Base-by-base conservation (phyloP, 2,797 vertebrate genomes). In the Sitta carolinensis region DNA sequence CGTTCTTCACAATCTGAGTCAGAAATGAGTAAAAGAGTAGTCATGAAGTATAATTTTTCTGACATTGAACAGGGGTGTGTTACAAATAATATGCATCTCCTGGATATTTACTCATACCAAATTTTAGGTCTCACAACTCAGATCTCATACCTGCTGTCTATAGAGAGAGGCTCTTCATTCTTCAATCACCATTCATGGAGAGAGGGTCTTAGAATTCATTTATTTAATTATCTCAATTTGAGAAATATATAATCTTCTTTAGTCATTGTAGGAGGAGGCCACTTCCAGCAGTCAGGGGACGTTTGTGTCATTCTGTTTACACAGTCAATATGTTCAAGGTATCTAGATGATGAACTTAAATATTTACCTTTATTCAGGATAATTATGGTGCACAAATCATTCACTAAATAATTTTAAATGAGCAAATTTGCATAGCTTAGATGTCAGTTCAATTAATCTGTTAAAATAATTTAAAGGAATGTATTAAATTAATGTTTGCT, bases 401-500 rank as follows among this genome's bases (percentile, higher is more conserved):
- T 90, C 5, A 13, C 27, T 62, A 90, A 91, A 82, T 84, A 75
- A 68, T 66, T 90, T 84, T 11, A 90, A 87, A 85, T 83, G 20
- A 90, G 36, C 50, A 90, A 95, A 95, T 89, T 84, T 93, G 11
- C 77, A 55, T 79, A 89, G 57, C 75, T 91, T 91, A 83, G 25
- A 40, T 70, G 8, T 67, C 77, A 87, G 27, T 87, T 94, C 47
- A 94, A 40, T 87, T 87, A 91, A 69, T 74, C 45, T 69, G 63
- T 77, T 82, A 86, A 88, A 79, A 81, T 87, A 89, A 79, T 73
- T 95, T 70, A 38, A 81, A 94, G 69, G 52, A 92, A 59, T 51
- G 2, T 73, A 73, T 91, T 72, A 89, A 72, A 45, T 59, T 48
- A 81, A 76, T 77, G 62, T 93, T 95, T 94, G 77, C 58, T 81